These are phyloP conservation scores for Trachops cirrhosus DNA, from an alignment of 2,797 vertebrate genomes.

Conservation along the genomic window DNA sequence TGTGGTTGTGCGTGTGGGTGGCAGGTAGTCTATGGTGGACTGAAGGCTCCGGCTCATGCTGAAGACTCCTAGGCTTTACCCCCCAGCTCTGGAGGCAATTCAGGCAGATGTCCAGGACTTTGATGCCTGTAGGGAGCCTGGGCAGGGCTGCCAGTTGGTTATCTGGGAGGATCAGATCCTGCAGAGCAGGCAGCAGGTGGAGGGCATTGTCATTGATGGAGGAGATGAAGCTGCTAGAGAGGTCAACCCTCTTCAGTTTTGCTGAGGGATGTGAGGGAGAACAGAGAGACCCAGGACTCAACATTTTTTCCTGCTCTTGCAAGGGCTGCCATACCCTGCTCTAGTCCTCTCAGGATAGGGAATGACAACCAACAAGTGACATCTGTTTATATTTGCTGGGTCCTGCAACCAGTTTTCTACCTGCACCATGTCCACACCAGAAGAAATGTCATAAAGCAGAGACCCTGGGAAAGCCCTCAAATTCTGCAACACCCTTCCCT, in stretches of 20 bases:
- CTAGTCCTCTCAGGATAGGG: not conserved
- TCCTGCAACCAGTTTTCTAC: not conserved
- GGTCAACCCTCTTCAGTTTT: slow-evolving; percentile 86
- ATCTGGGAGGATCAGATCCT: slow-evolving; percentile 84
- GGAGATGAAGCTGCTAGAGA: slow-evolving; percentile 86
- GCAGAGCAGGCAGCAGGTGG: slow-evolving; percentile 80
- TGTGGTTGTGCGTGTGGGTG: not conserved
- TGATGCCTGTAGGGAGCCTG: slow-evolving; percentile 81
- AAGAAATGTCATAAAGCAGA: not conserved
- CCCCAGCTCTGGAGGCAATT: slow-evolving; percentile 85
- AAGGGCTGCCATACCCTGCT: not conserved
- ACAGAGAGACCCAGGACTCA: not conserved
- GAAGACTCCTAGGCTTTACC: slow-evolving; percentile 83
- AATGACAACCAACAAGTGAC: not conserved
- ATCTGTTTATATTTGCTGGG: no score
- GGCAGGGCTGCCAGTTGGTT: slow-evolving; percentile 85
- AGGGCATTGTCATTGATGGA: slow-evolving; percentile 81
- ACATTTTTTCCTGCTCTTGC: rapidly evolving
- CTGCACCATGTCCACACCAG: not conserved
- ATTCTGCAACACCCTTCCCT: not conserved
- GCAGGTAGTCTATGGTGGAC: rapidly evolving
- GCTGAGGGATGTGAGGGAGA: slow-evolving; percentile 72
- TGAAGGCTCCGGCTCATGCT: slow-evolving; percentile 71
- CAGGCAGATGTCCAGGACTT: slow-evolving; percentile 81
- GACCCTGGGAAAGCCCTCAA: not conserved